Evolutionary conservation across 2,888 invertebrate genomes (phyloP).

Genomic region (Drosophila atripex): DNA sequence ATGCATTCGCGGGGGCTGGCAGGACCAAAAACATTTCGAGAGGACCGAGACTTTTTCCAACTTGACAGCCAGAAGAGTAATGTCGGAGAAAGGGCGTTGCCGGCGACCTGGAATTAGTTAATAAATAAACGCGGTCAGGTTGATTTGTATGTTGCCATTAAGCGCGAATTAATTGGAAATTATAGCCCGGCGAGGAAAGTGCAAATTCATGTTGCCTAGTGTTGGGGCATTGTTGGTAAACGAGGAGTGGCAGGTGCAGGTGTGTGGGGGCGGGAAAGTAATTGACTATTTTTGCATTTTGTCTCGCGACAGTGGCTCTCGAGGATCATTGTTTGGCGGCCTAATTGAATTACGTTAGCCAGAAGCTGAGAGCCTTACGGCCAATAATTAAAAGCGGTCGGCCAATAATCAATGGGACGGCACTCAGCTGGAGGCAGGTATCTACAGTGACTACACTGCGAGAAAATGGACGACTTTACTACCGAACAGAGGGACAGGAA

Average conservation of each 20-base stretch:
- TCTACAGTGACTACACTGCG: constrained; percentile 8
- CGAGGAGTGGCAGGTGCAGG: constrained; percentile 12
- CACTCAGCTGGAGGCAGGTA: constrained; percentile 70
- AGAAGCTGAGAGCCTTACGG: constrained; percentile 26
- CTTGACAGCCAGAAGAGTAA: constrained; percentile 1
- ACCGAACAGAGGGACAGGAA: not conserved
- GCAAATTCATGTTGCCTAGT: constrained; percentile 61
- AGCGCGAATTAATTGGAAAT: constrained; percentile 71
- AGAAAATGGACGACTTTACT: not conserved
- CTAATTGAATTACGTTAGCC: constrained; percentile 63
- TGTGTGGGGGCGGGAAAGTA: constrained; percentile 34
- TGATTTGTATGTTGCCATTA: constrained; percentile 50
- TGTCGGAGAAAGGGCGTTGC: constrained; percentile 3
- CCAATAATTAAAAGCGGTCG: constrained; percentile 70
- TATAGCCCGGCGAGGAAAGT: constrained; percentile 58
- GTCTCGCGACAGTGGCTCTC: constrained; percentile 14
- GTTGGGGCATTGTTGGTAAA: not conserved
- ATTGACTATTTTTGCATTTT: constrained; percentile 50
- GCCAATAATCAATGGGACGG: constrained; percentile 73
- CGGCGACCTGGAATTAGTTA: constrained; percentile 33
- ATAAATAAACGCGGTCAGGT: constrained; percentile 50
- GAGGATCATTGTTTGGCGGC: constrained; percentile 35
- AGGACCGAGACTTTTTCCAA: constrained; percentile 18
- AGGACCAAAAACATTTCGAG: constrained; percentile 28
- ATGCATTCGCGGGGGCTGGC: constrained; percentile 20